Base-by-base conservation (phyloP, 2,888 invertebrate species). In the Cephus spinipes region DNA sequence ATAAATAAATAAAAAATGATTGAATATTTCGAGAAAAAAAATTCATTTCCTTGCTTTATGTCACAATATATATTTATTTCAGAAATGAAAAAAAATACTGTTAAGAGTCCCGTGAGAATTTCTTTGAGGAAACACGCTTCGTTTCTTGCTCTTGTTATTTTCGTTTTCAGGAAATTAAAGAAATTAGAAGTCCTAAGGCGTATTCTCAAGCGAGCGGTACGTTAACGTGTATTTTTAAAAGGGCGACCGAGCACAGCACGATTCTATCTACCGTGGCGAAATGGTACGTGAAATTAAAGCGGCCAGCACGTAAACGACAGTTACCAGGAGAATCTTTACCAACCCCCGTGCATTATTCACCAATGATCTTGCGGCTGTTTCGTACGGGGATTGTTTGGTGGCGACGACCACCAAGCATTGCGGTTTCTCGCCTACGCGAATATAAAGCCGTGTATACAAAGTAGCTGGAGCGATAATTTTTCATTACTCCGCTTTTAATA, bases 271-370 rank as follows among this genome's bases (percentile, higher is more conserved):
- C 12, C 31, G 32, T 9, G 31, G 6, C 71, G 71, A 71, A 71
- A 71, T 71, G 71, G 71, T 31, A 71, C 71, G 71, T 71, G 71
- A 71, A 71, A 71, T 71, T 71, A 31, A 71, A 71, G 32, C 33
- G 15, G 71, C 32, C 31, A 23, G 12, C 12, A 15, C 12, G 32
- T 31, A 71, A 71, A 23, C 32, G 33, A 71, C 71, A 71, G 71
- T 71, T 71, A 71, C 33, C 32, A 32, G 32, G 1, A 3, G 32
- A 31, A 71, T 3, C 71, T 71, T 71, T 71, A 31, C 71, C 55
- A 23, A 2, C 71, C 71, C 71, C 71, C 71, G 71, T 32, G 71
- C 31, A 12, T 71, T 71, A 71, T 71, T 71, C 71, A 31, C 31
- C 33, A 32, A 12, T 71, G 23, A 9, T 55, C 55, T 23, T 23